Evolutionary conservation across 2,888 invertebrate species (phyloP).

Genomic region (Hetaerina titia): DNA sequence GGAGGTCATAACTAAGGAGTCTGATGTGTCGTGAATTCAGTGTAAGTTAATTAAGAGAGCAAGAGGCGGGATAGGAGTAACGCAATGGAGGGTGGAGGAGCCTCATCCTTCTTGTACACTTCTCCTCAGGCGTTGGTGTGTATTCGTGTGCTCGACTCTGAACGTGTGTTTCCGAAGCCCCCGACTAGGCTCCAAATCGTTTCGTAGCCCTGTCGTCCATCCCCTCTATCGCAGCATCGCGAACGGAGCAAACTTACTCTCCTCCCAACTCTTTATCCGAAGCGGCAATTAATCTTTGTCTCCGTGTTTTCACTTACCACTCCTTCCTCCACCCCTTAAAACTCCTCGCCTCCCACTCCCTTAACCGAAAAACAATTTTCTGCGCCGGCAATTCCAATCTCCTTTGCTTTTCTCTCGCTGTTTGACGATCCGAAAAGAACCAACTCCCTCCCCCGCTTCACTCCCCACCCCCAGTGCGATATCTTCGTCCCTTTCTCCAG

Average conservation of each 20-base stretch:
- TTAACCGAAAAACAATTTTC: constrained; percentile 31
- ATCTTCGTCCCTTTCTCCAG: not conserved
- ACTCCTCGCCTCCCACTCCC: not conserved
- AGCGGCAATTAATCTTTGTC: constrained; percentile 17
- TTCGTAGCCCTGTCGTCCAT: too few species aligned
- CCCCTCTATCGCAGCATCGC: not conserved
- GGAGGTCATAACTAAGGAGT: too few species aligned
- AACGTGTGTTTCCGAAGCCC: too few species aligned
- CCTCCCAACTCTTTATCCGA: not conserved
- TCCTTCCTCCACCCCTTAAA: not conserved
- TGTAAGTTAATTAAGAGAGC: too few species aligned
- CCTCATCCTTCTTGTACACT: too few species aligned
- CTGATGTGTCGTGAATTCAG: too few species aligned
- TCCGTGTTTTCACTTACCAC: not conserved
- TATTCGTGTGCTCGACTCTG: too few species aligned
- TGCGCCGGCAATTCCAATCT: constrained; percentile 35
- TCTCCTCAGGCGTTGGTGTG: too few species aligned
- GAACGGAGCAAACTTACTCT: not conserved
- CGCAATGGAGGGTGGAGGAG: too few species aligned
- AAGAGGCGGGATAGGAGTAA: too few species aligned
- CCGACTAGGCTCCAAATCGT: too few species aligned
- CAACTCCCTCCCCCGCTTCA: not conserved
- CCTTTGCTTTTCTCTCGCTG: constrained; percentile 26
- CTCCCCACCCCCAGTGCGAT: not conserved
- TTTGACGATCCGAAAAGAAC: constrained; percentile 12